Base-by-base conservation (phyloP, 1,140 invertebrate genomes). In the Drosophila kohkoa region DNA sequence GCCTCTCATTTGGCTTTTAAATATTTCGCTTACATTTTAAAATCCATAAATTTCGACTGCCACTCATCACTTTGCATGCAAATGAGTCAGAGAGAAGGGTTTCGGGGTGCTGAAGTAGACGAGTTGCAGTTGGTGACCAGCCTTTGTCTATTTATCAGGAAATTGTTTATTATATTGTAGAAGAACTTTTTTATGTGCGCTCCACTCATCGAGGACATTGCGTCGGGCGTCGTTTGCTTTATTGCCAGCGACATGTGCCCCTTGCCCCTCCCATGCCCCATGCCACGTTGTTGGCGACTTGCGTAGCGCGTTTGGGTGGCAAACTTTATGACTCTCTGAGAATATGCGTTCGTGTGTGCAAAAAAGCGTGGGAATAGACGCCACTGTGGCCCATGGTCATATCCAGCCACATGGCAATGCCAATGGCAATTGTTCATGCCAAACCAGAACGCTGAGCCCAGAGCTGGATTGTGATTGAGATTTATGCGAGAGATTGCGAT, bases 161-260 rank as follows among this genome's bases (percentile, higher is more conserved):
- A 88, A 88, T 88, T 88, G 83, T 88, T 88, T 88, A 88, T 87
- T 87, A 81, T 88, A 81, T 89, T 89, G 80, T 78, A 54, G 70
- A 79, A 73, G 59, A 79, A 78, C 55, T 79, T 83, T 83, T 87
- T 81, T 86, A 79, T 88, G 76, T 63, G 70, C 63, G 46, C 58
- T 68, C 38, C 65, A 35, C 72, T 70, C 58, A 57, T 15, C 62
- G 69, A 80, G 70, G 82, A 59, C 51, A 57, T 65, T 65, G 43
- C 46, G 45, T 67, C 64, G 75, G 69, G 51, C 59, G 45, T 77
- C 74, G 77, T 67, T 67, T 89, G 64, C 63, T 87, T 87, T 87
- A 87, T 80, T 60, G 62, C 68, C 75, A 69, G 59, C 72, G 35
- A 45, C 65, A 73, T 67, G 57, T 67, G 52, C 43, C 28, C 28